Evolutionary conservation across 2,113 vertebrate genomes (phyloP).

Genomic region (Oxygymnocypris stewartii): DNA sequence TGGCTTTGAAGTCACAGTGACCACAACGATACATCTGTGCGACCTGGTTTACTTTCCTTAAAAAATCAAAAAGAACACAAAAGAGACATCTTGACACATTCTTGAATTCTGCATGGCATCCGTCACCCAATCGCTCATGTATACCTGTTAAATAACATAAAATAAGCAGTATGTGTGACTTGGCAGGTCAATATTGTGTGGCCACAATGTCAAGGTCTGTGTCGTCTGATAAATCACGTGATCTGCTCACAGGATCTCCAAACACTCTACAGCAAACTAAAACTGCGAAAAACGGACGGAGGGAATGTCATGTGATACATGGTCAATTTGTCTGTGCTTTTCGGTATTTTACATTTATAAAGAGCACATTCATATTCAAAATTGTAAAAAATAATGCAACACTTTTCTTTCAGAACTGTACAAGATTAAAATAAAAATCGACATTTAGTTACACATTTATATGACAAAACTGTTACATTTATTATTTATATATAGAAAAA

Average conservation of each 20-base stretch:
- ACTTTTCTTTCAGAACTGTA: constrained; percentile 70
- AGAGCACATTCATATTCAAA: constrained; percentile 67
- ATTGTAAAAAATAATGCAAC: constrained; percentile 64
- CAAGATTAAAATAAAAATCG: constrained; percentile 70
- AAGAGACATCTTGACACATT: constrained; percentile 28
- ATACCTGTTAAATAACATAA: neutral
- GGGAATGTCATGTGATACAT: constrained; percentile 2
- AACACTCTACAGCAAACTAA: constrained; percentile 4
- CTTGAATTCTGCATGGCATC: neutral
- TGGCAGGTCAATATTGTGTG: neutral
- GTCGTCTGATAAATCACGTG: neutral
- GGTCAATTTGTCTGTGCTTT: constrained; percentile 63
- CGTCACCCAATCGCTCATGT: neutral
- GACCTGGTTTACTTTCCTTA: neutral
- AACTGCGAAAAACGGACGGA: constrained; percentile 21
- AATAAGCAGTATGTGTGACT: neutral
- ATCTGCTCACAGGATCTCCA: neutral
- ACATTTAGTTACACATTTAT: constrained; percentile 76
- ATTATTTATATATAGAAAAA: constrained; percentile 71
- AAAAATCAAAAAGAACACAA: neutral
- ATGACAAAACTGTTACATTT: constrained; percentile 69
- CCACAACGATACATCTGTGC: neutral
- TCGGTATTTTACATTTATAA: constrained; percentile 61
- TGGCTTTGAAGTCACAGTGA: neutral
- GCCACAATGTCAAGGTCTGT: neutral